Base-by-base conservation (phyloP, 2,113 vertebrate species). In the Protobothrops flavoviridis region DNA sequence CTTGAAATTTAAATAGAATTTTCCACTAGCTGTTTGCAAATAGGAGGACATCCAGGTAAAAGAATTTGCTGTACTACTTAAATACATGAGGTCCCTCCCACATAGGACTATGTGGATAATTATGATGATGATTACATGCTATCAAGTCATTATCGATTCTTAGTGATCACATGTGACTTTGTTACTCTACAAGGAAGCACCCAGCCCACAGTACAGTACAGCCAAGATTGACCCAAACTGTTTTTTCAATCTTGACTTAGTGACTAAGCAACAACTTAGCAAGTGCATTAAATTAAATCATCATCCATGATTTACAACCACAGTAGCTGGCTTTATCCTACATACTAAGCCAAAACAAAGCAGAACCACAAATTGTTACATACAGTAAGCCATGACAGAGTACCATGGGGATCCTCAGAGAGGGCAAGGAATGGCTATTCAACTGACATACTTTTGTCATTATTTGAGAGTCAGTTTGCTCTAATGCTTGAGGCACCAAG, bases 1-100 rank as follows among this genome's bases (percentile, higher is more conserved):
- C 5, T 24, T 87, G 24, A 94, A 90, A 92, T 92, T 64, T 39
- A 33, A 90, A 85, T n/a, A 92, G 93, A 43, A 89, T 61, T 95
- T 93, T 91, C 50, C 89, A 93, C 12, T 91, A 56, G 85, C 91
- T 88, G 85, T 94, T 86, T 0, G 90, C 59, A 57, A 94, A 48
- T n/a, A 86, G n/a, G 39, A 92, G 90, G 52, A 95, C 94, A 93
- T 39, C 26, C 29, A 93, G 87, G 45, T 64, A 52, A 59, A 91
- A 59, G 20, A 87, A 12, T 26, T 64, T 91, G 45, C 85, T 52
- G 89, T 91, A 59, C 61, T 11, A 1, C 52, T 92, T 93, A 64
- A 29, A n/a, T 55, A 33, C 53, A 53, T 39, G 15, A 69, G 13
- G 15, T n/a, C n/a, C 21, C 33, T 86, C 94, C 0, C 10, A 0